Evolutionary conservation across 2,888 invertebrate species (phyloP).

Genomic region (Cosmia pyralina): DNA sequence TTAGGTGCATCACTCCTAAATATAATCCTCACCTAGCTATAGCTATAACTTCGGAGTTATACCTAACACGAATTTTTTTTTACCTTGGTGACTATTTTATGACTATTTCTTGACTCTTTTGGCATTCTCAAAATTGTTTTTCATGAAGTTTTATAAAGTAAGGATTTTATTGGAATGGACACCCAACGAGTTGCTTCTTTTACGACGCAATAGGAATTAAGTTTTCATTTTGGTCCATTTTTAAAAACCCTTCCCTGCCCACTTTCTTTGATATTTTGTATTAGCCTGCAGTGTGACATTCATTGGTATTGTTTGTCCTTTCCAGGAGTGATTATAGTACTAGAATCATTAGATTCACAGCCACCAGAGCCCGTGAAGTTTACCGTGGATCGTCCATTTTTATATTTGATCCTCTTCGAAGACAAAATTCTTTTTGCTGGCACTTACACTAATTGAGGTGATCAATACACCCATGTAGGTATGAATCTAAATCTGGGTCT

Average conservation of each 20-base stretch:
- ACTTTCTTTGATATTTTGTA: neutral
- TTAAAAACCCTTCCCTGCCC: neutral
- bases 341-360: conserved; percentile 33
- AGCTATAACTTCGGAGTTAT: no score
- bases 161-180: no score
- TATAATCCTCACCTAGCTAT: no score
- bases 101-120: no score
- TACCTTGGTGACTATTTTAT: no score
- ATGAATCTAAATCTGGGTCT: neutral
- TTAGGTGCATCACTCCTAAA: no score
- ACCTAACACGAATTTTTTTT: no score
- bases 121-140: no score
- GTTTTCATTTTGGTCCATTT: neutral
- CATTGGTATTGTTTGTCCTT: conserved; percentile 21
- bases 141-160: no score
- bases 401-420: conserved; percentile 57
- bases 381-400: conserved; percentile 61
- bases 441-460: conserved; percentile 43
- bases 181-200: conserved; percentile 11
- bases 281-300: neutral
- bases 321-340: conserved; percentile 3
- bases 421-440: conserved; percentile 65
- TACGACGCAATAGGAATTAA: neutral
- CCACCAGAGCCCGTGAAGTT: conserved; percentile 56
- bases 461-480: neutral